Percentiles rank a stretch among this genome's conserved stretches.
Evolutionary conservation across 2,888 invertebrate species (phyloP).

Genomic region (Lasioglossum leucozonium): DNA sequence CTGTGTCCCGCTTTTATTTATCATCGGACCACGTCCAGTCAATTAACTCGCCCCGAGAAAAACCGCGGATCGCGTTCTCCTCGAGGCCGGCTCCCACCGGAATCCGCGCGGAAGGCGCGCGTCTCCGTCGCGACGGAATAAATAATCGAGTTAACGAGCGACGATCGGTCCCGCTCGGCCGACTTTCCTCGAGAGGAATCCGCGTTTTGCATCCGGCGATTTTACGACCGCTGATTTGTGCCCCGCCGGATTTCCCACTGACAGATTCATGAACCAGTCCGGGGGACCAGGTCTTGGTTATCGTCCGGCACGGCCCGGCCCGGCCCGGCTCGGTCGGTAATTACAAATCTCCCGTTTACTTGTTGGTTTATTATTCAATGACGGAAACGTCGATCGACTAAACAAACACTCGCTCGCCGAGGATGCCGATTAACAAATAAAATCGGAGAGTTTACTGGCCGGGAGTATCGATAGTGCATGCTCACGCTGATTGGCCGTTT

Average conservation of each 20-base stretch:
- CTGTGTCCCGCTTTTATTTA: neutral
- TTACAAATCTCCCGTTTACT: neutral
- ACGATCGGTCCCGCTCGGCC: slow-evolving; percentile 38
- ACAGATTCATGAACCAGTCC: slow-evolving; percentile 12
- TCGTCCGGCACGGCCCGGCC: neutral
- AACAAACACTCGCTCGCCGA: neutral
- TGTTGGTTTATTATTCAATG: neutral
- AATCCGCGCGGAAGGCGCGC: slow-evolving; percentile 33
- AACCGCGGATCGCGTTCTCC: neutral
- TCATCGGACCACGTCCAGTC: slow-evolving; percentile 1
- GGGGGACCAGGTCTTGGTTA: neutral
- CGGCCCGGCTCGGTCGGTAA: neutral
- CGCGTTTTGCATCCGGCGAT: neutral
- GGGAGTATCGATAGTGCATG: neutral
- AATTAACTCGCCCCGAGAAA: slow-evolving; percentile 5
- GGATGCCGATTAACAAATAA: neutral
- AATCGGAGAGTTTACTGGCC: neutral
- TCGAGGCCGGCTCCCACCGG: neutral
- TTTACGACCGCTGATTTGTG: slow-evolving; percentile 1
- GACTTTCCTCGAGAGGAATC: slow-evolving; percentile 46
- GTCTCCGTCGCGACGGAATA: slow-evolving; percentile 39
- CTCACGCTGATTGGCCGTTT: neutral
- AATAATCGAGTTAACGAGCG: slow-evolving; percentile 65
- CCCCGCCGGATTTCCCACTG: neutral
- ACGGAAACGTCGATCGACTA: neutral